These are phyloP conservation scores for Myrmecobius fasciatus DNA, from an alignment of 2,113 vertebrate species.

Conservation along the genomic window DNA sequence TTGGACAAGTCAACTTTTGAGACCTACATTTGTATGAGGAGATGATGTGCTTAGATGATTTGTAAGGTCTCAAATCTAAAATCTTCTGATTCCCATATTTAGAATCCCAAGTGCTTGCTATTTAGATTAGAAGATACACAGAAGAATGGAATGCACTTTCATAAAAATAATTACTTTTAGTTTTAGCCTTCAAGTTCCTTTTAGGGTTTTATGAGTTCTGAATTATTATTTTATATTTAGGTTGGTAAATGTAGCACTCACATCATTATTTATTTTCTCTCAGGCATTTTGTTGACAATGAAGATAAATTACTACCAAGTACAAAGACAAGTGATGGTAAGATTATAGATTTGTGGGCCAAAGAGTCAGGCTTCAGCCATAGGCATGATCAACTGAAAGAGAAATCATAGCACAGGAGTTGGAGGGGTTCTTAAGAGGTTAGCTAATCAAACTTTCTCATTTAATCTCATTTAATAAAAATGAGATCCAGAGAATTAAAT, in stretches of 20 bases:
- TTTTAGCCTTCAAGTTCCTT: neutral
- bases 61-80: neutral
- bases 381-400: neutral
- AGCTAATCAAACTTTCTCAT: neutral
- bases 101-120: neutral
- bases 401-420: neutral
- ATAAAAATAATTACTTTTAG: neutral
- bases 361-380: neutral
- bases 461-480: too few species aligned
- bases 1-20: neutral
- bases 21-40: neutral
- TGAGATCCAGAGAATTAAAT: neutral
- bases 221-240: neutral
- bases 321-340: neutral
- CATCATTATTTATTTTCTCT: neutral
- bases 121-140: neutral
- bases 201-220: neutral
- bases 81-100: neutral
- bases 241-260: neutral
- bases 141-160: conserved; percentile 14
- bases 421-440: neutral
- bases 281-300: neutral
- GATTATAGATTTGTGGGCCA: neutral
- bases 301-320: neutral
- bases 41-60: neutral